These are phyloP conservation scores for Talpa occidentalis DNA, from an alignment of 2,113 vertebrate species.

Conservation along the genomic window DNA sequence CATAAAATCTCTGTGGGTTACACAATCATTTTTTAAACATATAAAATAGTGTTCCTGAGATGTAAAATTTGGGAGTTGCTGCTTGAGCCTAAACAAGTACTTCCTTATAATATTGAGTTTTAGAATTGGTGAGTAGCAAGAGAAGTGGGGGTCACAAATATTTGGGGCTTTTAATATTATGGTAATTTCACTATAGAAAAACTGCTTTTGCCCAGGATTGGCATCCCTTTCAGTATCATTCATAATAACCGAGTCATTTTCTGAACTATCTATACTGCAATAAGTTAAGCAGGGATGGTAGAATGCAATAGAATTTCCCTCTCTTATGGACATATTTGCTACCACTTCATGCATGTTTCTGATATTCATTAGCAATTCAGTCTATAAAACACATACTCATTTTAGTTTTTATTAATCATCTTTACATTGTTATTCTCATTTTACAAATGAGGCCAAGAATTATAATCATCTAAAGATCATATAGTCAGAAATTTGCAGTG, in stretches of 20 bases:
- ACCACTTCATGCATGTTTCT: conserved; percentile 32
- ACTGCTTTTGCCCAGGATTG: background rate
- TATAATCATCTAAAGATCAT: conserved; percentile 37
- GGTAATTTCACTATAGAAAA: background rate
- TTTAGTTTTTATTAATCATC: conserved; percentile 44
- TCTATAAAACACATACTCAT: background rate
- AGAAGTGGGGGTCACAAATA: background rate
- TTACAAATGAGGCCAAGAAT: background rate
- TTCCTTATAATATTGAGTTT: conserved; percentile 12
- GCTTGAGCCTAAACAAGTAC: background rate
- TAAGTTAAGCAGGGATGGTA: background rate
- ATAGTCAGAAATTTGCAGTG: background rate
- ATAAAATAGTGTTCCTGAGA: background rate
- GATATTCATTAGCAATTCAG: conserved; percentile 20
- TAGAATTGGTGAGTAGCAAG: background rate
- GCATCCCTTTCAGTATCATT: background rate
- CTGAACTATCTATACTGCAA: background rate
- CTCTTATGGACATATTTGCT: background rate
- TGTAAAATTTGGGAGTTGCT: background rate
- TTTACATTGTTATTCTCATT: background rate
- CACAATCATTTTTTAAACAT: conserved; percentile 2
- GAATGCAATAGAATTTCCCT: background rate
- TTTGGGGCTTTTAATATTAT: background rate
- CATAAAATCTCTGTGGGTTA: background rate
- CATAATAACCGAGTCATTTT: background rate